Conservation (phyloP, 2,888 invertebrate species). For the Orchesellides sinensis region DNA sequence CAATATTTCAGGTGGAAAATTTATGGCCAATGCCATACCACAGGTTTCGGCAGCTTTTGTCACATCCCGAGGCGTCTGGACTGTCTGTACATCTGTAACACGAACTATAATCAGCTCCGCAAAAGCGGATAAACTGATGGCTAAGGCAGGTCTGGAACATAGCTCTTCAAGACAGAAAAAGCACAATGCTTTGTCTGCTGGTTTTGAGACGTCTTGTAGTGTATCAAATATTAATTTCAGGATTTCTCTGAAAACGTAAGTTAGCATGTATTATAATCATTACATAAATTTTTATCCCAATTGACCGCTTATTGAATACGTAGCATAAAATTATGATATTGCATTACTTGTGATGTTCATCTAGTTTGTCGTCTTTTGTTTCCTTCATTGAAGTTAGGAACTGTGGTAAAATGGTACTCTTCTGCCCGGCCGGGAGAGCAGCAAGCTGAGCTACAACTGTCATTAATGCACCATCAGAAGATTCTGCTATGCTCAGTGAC, state of each 20-base stretch:
- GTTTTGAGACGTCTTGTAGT: conserved; percentile 66
- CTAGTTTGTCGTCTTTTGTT: conserved; percentile 68
- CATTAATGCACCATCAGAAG: conserved; percentile 62
- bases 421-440: conserved; percentile 51
- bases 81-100: conserved; percentile 74
- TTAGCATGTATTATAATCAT: background rate
- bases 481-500: conserved; percentile 62
- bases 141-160: conserved; percentile 69
- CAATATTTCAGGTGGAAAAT: conserved; percentile 88
- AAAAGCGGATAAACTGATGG: conserved; percentile 71
- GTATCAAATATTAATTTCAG: conserved; percentile 74
- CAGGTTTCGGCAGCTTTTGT: conserved; percentile 88
- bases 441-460: conserved; percentile 70
- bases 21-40: conserved; percentile 85
- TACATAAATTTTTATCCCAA: background rate
- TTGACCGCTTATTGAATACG: too few relatives aligned
- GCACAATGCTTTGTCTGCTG: conserved; percentile 71
- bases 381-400: conserved; percentile 70
- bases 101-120: conserved; percentile 74
- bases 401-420: conserved; percentile 62
- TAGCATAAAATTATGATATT: too few relatives aligned
- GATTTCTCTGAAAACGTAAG: conserved; percentile 69
- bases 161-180: conserved; percentile 73
- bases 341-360: conserved; percentile 73
- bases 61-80: conserved; percentile 73